Evolutionary conservation across 2,888 invertebrate genomes (phyloP), one percentile per base, ranked within the genome.

Genomic region (Noctua comes): DNA sequence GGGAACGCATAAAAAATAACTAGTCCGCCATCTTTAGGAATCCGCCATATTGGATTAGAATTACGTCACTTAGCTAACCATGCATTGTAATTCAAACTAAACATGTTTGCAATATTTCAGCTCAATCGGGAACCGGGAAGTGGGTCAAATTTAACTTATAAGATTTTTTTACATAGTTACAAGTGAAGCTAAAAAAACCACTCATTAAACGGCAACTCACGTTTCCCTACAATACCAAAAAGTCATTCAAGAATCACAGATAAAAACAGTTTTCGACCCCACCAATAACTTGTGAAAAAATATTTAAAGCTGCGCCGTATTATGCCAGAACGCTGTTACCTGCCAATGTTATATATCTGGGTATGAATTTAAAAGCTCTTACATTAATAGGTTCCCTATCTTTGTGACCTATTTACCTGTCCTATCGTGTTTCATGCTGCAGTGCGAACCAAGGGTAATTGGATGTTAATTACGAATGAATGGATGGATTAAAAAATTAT

Each of bases 281-380:
- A 46, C 21, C 57, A 69, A 86, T 43, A 66, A 62, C 13, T 64
- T 70, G 6, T 16, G 5, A 59, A 75, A 59, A 79, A 73, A 86
- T n/a, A 76, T 59, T 82, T 54, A 75, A 79, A 80, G 43, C 74
- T 31, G 11, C 24, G n/a, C 40, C 51, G 57, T 66, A 43, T 5
- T 66, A 77, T 62, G 46, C 62, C 27, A 21, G 73, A 77, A 70
- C 71, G 36, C 31, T 51, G 68, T 46, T 59, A 68, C 68, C 70
- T 85, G 73, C 83, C 77, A 78, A 86, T 83, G 66, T 72, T 73
- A 69, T 43, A 75, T 77, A 68, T 59, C 73, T 73, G 71, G 27
- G 24, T 74, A 80, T 89, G 79, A 79, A 80, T 82, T 86, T 78
- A 83, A 88, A 87, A 89, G 86, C 88, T 83, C 83, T 89, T 73